Conservation (phyloP, 2,888 invertebrate genomes). For the Euproctis similis region DNA sequence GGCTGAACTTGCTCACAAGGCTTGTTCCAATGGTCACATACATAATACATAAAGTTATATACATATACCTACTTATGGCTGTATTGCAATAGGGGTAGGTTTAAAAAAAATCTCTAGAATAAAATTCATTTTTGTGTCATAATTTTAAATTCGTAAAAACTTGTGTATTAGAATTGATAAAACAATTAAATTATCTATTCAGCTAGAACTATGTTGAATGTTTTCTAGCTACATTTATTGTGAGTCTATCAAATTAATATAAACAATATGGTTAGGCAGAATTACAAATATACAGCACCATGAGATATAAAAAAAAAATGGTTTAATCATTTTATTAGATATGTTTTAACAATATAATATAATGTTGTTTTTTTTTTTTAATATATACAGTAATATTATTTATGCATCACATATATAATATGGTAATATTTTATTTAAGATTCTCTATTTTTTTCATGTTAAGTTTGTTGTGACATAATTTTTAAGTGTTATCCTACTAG, state of each 20-base stretch:
- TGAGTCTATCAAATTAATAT: slow-evolving; percentile 20
- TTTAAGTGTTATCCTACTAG: too few species aligned
- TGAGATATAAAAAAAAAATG: slow-evolving; percentile 40
- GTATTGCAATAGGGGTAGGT: slow-evolving; percentile 54
- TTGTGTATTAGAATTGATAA: slow-evolving; percentile 29
- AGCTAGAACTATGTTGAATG: slow-evolving; percentile 39
- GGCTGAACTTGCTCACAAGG: background rate
- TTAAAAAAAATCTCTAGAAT: slow-evolving; percentile 19
- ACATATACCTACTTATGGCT: slow-evolving; percentile 32
- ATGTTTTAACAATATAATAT: too few species aligned
- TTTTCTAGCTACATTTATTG: slow-evolving; percentile 24
- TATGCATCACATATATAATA: slow-evolving; percentile 52
- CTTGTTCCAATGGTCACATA: slow-evolving; percentile 35
- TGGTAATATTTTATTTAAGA: too few species aligned
- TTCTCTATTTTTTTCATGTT: slow-evolving; percentile 51
- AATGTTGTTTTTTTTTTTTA: too few species aligned
- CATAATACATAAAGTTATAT: slow-evolving; percentile 22
- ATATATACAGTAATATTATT: too few species aligned
- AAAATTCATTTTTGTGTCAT: slow-evolving; percentile 22
- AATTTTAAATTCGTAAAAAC: slow-evolving; percentile 26
- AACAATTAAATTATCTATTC: slow-evolving; percentile 41
- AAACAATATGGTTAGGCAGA: slow-evolving; percentile 41
- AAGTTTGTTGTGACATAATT: slow-evolving; percentile 64
- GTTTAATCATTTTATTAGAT: slow-evolving; percentile 47
- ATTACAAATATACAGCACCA: slow-evolving; percentile 47